Conservation (phyloP, 2,888 invertebrate genomes). For the Mactromeris polynyma region DNA sequence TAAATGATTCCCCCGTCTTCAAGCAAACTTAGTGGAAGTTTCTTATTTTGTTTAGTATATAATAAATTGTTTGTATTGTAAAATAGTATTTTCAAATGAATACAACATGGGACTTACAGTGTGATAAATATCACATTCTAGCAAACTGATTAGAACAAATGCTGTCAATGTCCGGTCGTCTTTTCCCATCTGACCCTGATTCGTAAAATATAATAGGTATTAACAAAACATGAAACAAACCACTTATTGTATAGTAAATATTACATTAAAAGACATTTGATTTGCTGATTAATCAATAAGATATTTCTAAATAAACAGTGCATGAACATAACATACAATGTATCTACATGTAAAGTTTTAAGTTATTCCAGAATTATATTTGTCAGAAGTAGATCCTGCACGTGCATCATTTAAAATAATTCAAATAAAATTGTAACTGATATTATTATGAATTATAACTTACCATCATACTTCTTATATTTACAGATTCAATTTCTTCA, state of each 20-base stretch:
- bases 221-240: background rate
- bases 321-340: background rate
- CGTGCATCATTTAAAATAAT: background rate
- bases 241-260: background rate
- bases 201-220: background rate
- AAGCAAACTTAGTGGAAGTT: too few species aligned
- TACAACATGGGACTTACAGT: background rate
- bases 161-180: background rate
- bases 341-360: background rate
- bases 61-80: too few species aligned
- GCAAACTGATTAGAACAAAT: slow-evolving; percentile 18
- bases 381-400: background rate
- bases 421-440: background rate
- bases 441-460: background rate
- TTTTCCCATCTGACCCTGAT: background rate
- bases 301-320: background rate
- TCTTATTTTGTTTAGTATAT: too few species aligned
- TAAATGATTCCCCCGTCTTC: too few species aligned
- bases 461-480: background rate
- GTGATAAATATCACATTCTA: slow-evolving; percentile 18
- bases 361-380: background rate
- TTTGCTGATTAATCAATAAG: background rate
- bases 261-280: background rate
- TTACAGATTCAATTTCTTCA: background rate
- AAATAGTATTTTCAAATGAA: background rate